Evolutionary conservation across 2,888 invertebrate genomes (phyloP).

Genomic region (Sepioteuthis lessoniana): DNA sequence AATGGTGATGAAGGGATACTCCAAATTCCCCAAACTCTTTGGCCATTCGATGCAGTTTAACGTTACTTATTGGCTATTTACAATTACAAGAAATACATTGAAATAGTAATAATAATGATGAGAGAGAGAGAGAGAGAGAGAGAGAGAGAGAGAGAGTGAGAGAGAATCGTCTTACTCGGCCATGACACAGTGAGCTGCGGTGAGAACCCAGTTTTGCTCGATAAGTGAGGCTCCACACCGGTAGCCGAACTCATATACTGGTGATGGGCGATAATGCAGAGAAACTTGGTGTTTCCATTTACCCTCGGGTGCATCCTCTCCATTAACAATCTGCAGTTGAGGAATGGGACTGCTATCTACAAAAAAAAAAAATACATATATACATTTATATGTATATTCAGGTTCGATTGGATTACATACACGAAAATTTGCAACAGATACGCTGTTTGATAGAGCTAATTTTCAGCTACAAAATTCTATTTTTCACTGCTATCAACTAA

Average conservation of each 20-base stretch:
- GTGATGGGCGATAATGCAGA: background rate
- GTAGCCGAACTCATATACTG: background rate
- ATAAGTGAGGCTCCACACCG: background rate
- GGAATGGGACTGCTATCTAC: background rate
- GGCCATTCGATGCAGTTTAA: too few relatives aligned
- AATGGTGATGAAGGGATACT: too few relatives aligned
- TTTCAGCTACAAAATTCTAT: too few relatives aligned
- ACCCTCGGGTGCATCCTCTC: background rate
- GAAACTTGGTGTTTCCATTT: background rate
- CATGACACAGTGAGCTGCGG: slow-evolving; percentile 24
- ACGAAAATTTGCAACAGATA: too few relatives aligned
- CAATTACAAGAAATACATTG: too few relatives aligned
- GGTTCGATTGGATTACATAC: too few relatives aligned
- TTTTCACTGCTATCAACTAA: too few relatives aligned
- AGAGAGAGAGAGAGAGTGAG: background rate
- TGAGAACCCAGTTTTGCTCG: background rate
- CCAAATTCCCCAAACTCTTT: too few relatives aligned
- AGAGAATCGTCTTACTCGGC: background rate
- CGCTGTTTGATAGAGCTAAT: too few relatives aligned
- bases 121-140: background rate
- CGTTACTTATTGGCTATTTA: too few relatives aligned
- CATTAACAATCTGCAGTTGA: background rate
- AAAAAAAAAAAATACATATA: background rate
- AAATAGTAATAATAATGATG: too few relatives aligned
- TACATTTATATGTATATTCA: background rate